phyloP scores from a whole-genome alignment of 2,797 vertebrate genomes.

The Ctenopoma kingsleyae region DNA sequence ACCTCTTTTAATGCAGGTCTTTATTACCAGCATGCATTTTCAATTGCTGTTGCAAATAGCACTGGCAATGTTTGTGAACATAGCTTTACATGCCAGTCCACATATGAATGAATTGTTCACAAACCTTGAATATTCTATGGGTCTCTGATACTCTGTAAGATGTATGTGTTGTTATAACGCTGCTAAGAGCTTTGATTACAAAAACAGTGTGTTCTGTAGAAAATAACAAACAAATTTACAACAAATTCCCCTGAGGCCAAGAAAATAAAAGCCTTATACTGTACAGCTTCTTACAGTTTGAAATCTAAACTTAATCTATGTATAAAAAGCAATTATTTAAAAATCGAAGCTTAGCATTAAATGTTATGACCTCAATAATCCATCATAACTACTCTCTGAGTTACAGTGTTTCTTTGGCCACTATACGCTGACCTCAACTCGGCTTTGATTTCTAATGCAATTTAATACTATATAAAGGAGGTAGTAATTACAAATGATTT shows the following conservation, averaged over 20 bases:
- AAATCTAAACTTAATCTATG: not conserved
- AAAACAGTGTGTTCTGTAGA: not conserved
- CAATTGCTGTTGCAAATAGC: no score
- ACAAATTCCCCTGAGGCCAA: not conserved
- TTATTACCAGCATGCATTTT: no score
- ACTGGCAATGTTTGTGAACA: no score
- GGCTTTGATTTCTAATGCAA: not conserved
- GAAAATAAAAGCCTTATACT: not conserved
- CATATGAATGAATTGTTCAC: not conserved
- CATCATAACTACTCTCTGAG: not conserved
- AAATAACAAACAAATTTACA: conserved; percentile 8
- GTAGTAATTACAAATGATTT: conserved; percentile 12
- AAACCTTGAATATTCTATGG: not conserved
- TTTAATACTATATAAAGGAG: not conserved
- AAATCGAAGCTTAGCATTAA: conserved; percentile 26
- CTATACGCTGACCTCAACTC: not conserved
- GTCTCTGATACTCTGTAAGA: not conserved
- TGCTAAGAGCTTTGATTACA: conserved; percentile 5
- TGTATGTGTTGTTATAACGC: conserved; percentile 8
- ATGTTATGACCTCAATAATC: conserved; percentile 9
- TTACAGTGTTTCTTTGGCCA: not conserved
- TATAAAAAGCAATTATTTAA: not conserved
- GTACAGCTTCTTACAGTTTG: not conserved
- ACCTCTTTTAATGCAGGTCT: no score
- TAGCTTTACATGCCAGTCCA: no score